A percentile compares a stretch with the other conserved stretches of the same genome.
These are phyloP conservation scores for Eriocheir sinensis DNA, from an alignment of 1,140 invertebrate species.

Conservation along the genomic window DNA sequence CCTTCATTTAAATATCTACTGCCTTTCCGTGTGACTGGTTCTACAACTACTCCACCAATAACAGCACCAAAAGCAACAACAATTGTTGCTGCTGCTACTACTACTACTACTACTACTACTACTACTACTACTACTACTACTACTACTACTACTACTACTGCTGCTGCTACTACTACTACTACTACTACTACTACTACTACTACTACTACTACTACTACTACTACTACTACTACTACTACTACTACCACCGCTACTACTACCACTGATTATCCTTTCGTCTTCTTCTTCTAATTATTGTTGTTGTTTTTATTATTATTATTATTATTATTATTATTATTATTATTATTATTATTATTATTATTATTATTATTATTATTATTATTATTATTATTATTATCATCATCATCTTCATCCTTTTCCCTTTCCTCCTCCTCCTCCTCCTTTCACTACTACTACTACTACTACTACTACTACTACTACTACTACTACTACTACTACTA, in stretches of 20 bases:
- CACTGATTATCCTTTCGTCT: neutral
- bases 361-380: neutral
- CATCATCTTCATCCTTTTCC: neutral
- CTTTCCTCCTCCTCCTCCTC: neutral
- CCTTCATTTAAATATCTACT: too few relatives aligned
- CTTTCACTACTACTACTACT: constrained; percentile 2
- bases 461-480: constrained; percentile 43
- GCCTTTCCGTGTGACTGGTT: too few relatives aligned
- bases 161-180: neutral
- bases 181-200: neutral
- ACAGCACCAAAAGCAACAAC: too few relatives aligned
- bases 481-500: constrained; percentile 52
- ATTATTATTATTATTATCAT: neutral
- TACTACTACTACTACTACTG: constrained; percentile 46
- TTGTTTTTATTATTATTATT: neutral
- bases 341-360: constrained; percentile 1
- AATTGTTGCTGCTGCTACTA: neutral
- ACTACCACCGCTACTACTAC: constrained; percentile 10
- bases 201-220: neutral
- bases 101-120: constrained; percentile 49
- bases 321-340: neutral
- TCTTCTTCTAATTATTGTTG: too few relatives aligned
- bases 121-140: constrained; percentile 49
- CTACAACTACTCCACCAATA: too few relatives aligned
- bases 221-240: neutral